These are phyloP conservation scores for Stomorhina lunata DNA, from an alignment of 2,888 invertebrate species.

Conservation along the genomic window DNA sequence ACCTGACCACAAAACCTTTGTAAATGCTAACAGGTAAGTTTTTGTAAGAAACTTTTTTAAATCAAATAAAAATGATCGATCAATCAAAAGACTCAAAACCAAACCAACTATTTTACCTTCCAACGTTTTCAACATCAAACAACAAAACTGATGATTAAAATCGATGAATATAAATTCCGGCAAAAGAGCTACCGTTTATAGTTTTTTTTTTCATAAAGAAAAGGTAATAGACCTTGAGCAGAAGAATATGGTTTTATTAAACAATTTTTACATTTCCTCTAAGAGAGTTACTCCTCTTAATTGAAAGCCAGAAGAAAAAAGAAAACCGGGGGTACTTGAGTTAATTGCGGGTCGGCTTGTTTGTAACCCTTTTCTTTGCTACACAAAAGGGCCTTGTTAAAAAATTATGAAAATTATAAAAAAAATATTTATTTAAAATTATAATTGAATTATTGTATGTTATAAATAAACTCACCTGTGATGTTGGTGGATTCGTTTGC, in stretches of 20 bases:
- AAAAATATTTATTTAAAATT: background rate
- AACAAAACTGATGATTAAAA: slow-evolving; percentile 10
- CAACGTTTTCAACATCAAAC: background rate
- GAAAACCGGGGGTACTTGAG: slow-evolving; percentile 67
- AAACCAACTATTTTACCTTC: background rate
- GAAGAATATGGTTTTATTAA: background rate
- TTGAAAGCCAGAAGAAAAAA: background rate
- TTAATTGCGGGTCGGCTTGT: slow-evolving; percentile 52
- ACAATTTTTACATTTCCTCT: slow-evolving; percentile 54
- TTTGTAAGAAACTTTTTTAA: background rate
- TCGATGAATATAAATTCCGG: background rate
- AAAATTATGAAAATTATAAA: too few species aligned
- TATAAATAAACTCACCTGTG: slow-evolving; percentile 80
- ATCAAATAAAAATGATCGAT: slow-evolving; percentile 12
- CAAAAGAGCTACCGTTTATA: slow-evolving; percentile 50
- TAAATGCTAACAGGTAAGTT: slow-evolving; percentile 7
- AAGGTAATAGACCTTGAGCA: slow-evolving; percentile 7
- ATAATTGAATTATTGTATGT: slow-evolving; percentile 12
- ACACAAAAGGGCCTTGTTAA: background rate
- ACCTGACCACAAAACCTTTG: slow-evolving; percentile 18
- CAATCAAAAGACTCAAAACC: background rate
- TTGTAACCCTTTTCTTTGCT: slow-evolving; percentile 51
- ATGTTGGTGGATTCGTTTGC: slow-evolving; percentile 79
- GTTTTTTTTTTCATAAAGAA: background rate
- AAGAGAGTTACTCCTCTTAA: slow-evolving; percentile 13